These are phyloP conservation scores for Clunio marinus DNA, from an alignment of 2,888 invertebrate species.

Conservation along the genomic window DNA sequence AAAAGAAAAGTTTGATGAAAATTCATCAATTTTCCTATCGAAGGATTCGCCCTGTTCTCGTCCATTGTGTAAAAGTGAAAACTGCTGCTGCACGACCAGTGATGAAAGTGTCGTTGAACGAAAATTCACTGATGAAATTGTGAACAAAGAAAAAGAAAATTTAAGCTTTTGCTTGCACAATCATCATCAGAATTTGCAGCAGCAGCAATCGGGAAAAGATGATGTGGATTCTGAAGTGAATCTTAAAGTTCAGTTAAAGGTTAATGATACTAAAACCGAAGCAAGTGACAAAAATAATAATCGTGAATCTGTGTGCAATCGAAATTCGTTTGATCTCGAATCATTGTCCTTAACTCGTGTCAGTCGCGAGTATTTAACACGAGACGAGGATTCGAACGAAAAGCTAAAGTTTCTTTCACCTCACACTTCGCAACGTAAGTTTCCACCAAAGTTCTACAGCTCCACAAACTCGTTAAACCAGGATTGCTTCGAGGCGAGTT, in stretches of 20 bases:
- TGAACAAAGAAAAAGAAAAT: not conserved
- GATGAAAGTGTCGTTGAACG: not conserved
- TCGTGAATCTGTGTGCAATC: slow-evolving; percentile 27
- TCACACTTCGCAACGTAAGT: slow-evolving; percentile 31
- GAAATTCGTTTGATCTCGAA: not conserved
- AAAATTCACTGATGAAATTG: not conserved
- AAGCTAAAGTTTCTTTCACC: slow-evolving; percentile 33
- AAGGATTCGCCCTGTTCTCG: not conserved
- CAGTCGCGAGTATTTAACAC: not conserved
- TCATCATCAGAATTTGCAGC: not conserved
- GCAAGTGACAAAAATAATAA: slow-evolving; percentile 35
- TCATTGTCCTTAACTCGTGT: not conserved
- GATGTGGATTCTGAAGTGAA: too few relatives aligned
- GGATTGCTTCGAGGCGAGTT: slow-evolving; percentile 50
- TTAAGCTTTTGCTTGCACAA: not conserved
- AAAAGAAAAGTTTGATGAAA: slow-evolving; percentile 8
- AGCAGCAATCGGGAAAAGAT: not conserved
- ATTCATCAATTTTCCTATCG: not conserved
- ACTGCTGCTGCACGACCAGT: too few relatives aligned
- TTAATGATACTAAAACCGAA: not conserved
- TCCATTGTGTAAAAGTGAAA: too few relatives aligned
- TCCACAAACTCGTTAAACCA: slow-evolving; percentile 23
- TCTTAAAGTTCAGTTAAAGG: too few relatives aligned
- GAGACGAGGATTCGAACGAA: not conserved
- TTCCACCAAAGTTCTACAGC: slow-evolving; percentile 34